Conservation (phyloP, 2,888 invertebrate species). For the Epicampocera succincta region DNA sequence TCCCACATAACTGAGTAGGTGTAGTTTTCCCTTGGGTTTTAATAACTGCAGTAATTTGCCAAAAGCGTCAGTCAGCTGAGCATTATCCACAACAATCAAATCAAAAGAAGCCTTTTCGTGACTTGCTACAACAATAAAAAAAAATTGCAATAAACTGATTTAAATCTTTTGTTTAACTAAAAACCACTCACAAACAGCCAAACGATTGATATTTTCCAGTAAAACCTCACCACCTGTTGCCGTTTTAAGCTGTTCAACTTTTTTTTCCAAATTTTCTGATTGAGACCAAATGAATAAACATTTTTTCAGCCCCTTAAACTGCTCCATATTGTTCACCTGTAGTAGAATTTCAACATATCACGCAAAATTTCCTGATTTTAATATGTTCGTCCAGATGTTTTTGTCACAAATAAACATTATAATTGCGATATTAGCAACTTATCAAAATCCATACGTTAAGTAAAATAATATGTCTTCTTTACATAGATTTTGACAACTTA, state of each 20-base stretch:
- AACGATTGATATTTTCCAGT: constrained; percentile 84
- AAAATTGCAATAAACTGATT: not conserved
- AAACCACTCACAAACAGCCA: constrained; percentile 84
- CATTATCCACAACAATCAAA: constrained; percentile 82
- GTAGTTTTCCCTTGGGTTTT: constrained; percentile 85
- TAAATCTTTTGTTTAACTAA: constrained; percentile 17
- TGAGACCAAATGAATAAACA: constrained; percentile 85
- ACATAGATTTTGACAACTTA: no score
- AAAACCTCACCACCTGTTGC: constrained; percentile 83
- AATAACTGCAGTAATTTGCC: constrained; percentile 84
- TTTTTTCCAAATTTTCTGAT: constrained; percentile 82
- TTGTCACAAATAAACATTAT: no score
- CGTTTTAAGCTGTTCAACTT: constrained; percentile 83
- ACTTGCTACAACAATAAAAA: constrained; percentile 81
- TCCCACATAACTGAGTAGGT: constrained; percentile 82
- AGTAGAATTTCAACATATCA: constrained; percentile 37
- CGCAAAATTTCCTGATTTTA: constrained; percentile 33
- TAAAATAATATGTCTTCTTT: no score
- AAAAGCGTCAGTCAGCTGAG: constrained; percentile 81
- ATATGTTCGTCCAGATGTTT: no score
- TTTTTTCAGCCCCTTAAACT: constrained; percentile 81
- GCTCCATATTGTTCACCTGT: constrained; percentile 76
- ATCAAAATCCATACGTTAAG: no score
- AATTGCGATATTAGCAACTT: no score
- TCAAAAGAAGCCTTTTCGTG: constrained; percentile 85